These are phyloP conservation scores for Phenganax stokvisi DNA, from an alignment of 92 coral and sea anemone genomes.

Conservation along the genomic window DNA sequence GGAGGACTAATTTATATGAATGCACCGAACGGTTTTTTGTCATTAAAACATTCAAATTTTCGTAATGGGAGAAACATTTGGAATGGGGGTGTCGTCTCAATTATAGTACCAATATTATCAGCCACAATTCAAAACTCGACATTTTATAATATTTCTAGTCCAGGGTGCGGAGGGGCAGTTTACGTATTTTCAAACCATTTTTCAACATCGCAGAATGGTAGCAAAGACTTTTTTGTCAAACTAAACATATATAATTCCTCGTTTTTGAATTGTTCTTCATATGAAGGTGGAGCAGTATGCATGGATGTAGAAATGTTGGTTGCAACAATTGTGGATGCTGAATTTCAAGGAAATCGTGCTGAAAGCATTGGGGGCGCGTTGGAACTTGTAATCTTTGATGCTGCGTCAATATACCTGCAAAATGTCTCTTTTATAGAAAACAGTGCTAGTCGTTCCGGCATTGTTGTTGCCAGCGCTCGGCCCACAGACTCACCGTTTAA, in stretches of 20 bases:
- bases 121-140: constrained; percentile 8
- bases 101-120: constrained; percentile 3
- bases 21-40: constrained; percentile 10
- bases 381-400: too few species aligned
- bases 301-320: background rate
- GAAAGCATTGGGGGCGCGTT: too few species aligned
- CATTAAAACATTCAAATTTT: constrained; percentile 2
- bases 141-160: background rate
- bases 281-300: constrained; percentile 28
- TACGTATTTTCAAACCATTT: background rate
- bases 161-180: background rate
- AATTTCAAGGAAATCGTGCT: constrained; percentile 13
- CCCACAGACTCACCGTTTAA: too few species aligned
- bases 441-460: too few species aligned
- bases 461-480: too few species aligned
- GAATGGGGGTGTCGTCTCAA: constrained; percentile 34
- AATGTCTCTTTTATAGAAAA: too few species aligned
- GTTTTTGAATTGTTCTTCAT: constrained; percentile 21
- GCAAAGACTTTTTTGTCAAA: background rate
- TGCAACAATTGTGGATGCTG: background rate
- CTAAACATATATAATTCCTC: constrained; percentile 10
- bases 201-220: too few species aligned
- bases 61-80: background rate
- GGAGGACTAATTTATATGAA: constrained; percentile 2
- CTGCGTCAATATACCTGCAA: too few species aligned